A percentile compares a stretch with the other conserved stretches of the same genome.
Conservation (phyloP, 2,113 vertebrate genomes). For the Gallinago jamesoni region DNA sequence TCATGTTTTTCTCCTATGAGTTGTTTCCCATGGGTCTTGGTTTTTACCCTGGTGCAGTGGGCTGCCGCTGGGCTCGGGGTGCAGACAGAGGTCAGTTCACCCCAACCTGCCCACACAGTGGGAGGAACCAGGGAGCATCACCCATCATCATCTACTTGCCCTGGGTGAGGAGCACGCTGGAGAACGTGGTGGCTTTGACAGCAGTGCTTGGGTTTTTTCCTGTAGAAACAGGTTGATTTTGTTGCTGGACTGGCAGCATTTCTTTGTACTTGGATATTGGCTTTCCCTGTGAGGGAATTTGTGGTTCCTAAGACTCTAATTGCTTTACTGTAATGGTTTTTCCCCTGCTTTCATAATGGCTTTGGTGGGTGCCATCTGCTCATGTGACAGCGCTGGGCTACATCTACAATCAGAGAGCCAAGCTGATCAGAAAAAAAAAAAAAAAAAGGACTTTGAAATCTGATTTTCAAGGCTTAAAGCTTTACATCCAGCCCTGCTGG, state of each 20-base stretch:
- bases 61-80: neutral
- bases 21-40: neutral
- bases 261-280: neutral
- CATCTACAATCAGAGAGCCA: neutral
- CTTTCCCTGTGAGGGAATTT: conserved; percentile 1
- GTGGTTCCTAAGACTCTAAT: conserved; percentile 52
- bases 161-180: neutral
- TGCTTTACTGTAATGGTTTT: conserved; percentile 34
- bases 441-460: neutral
- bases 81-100: neutral
- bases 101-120: neutral
- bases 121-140: neutral
- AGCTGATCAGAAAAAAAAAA: neutral
- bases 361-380: conserved; percentile 43
- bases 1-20: neutral
- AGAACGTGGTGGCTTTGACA: neutral
- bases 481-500: neutral
- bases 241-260: neutral
- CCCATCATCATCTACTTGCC: neutral
- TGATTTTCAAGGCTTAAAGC: conserved; percentile 19
- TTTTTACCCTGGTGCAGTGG: neutral
- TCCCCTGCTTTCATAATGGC: conserved; percentile 3
- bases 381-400: neutral
- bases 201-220: neutral
- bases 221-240: neutral